Base-by-base conservation (phyloP, 2,113 vertebrate species). In the Pagrus major region DNA sequence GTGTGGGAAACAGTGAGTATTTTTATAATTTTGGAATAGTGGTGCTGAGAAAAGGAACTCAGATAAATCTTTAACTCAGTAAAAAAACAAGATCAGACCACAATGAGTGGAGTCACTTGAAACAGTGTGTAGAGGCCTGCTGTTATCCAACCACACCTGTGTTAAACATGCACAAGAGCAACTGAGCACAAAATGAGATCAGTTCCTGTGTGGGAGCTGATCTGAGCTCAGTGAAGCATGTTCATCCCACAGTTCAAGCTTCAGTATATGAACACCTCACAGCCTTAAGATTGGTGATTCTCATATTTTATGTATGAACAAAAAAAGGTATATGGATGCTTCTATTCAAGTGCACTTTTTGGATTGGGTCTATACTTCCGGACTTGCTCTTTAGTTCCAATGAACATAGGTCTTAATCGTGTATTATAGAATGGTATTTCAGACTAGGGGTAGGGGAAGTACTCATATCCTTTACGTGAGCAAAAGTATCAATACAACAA, bases 91-190 rank as follows among this genome's bases (percentile, higher is more conserved):
- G 11, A 25, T 6, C 29, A 4, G n/a, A 37, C 14, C 18, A 21
- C 33, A 31, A 12, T 39, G 9, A 39, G 31, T 21, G 29, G 42
- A 29, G 18, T 25, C 42, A 39, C 11, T 18, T 44, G 2, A 58
- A 60, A 20, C 23, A 59, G 3, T 18, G 54, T 21, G 23, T 6
- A 9, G 33, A 63, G 15, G 56, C 33, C 31, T 39, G 66, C 56
- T 60, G 41, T 37, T 20, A 6, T 51, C n/a, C 29, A 61, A 18
- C n/a, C 5, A 46, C 60, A 56, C 51, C 31, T 27, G 63, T 37
- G 73, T 39, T 39, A 21, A 37, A 29, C 52, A 49, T 67, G 63
- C 42, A 39, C 29, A n/a, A 69, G 25, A 69, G 65, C 35, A 52
- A 14, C 35, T 49, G 35, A 61, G 46, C 44, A 12, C 55, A n/a